phyloP scores from a whole-genome alignment of 2,888 invertebrate genomes.

The Cremastinae sp. region DNA sequence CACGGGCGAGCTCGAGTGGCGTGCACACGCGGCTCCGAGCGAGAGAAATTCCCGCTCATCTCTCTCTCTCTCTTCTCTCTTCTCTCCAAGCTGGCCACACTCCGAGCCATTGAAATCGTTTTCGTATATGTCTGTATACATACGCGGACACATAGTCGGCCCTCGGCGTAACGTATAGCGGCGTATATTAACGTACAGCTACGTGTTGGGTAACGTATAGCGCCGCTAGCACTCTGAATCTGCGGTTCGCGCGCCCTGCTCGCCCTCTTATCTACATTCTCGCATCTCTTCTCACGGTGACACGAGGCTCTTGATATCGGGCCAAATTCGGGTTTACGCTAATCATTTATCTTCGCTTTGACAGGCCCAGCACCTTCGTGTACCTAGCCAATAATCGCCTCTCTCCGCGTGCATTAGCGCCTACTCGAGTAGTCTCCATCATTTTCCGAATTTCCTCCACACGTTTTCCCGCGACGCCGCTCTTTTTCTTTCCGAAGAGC shows the following conservation, averaged over 20 bases:
- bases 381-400: too few species aligned
- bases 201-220: conserved; percentile 8
- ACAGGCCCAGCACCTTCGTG: not conserved
- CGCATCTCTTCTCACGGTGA: conserved; percentile 16
- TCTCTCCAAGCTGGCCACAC: conserved; percentile 13
- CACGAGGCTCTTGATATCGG: conserved; percentile 43
- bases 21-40: conserved; percentile 7
- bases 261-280: conserved; percentile 18
- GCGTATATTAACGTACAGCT: too few species aligned
- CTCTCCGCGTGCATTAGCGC: too few species aligned
- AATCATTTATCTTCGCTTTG: conserved; percentile 37
- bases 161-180: too few species aligned
- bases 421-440: too few species aligned
- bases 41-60: conserved; percentile 17
- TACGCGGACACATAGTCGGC: too few species aligned
- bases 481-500: too few species aligned
- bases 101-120: conserved; percentile 3
- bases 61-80: conserved; percentile 23
- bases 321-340: conserved; percentile 49
- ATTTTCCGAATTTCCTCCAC: too few species aligned
- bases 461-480: too few species aligned
- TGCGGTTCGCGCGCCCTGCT: conserved; percentile 39
- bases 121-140: not conserved
- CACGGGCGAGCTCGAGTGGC: conserved; percentile 38
- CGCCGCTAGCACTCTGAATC: conserved; percentile 37